Conservation (phyloP, 2,797 vertebrate genomes). For the Perodicticus potto region DNA sequence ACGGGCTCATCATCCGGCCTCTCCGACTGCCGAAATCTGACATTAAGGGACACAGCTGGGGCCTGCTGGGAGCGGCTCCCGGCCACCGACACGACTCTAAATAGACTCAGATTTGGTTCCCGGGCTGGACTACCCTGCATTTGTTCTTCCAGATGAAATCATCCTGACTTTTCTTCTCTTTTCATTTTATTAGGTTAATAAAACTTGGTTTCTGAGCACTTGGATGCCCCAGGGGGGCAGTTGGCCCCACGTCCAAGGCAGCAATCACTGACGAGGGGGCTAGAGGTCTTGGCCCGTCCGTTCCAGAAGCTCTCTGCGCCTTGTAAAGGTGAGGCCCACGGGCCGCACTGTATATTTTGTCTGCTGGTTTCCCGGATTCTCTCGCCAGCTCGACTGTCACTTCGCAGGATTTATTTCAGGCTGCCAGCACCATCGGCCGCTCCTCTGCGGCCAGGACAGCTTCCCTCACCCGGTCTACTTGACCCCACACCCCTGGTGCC, state of each 20-base stretch:
- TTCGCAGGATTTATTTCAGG: not conserved
- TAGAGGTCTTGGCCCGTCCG: slow-evolving; percentile 56
- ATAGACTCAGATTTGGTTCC: slow-evolving; percentile 3
- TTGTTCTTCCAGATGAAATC: slow-evolving; percentile 69
- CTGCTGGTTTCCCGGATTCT: slow-evolving; percentile 65
- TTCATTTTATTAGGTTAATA: slow-evolving; percentile 87
- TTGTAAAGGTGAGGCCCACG: slow-evolving; percentile 64
- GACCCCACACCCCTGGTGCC: not conserved
- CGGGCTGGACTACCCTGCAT: not conserved
- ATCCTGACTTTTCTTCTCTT: slow-evolving; percentile 37
- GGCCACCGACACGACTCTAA: not conserved
- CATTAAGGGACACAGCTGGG: accelerated
- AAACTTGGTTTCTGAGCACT: slow-evolving; percentile 83
- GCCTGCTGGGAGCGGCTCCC: not conserved
- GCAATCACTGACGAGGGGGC: slow-evolving; percentile 76
- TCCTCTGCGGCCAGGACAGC: not conserved
- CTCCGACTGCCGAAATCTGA: not conserved
- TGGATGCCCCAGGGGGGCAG: slow-evolving; percentile 64
- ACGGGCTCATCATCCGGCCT: accelerated
- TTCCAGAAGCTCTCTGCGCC: slow-evolving; percentile 68
- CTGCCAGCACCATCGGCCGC: accelerated
- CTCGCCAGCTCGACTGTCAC: not conserved
- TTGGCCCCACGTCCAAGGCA: slow-evolving; percentile 77
- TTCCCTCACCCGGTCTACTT: not conserved
- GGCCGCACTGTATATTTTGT: slow-evolving; percentile 63